Percentiles rank a stretch among this genome's conserved stretches.
phyloP scores from a whole-genome alignment of 2,888 invertebrate species.

The Scaptomyza parva region DNA sequence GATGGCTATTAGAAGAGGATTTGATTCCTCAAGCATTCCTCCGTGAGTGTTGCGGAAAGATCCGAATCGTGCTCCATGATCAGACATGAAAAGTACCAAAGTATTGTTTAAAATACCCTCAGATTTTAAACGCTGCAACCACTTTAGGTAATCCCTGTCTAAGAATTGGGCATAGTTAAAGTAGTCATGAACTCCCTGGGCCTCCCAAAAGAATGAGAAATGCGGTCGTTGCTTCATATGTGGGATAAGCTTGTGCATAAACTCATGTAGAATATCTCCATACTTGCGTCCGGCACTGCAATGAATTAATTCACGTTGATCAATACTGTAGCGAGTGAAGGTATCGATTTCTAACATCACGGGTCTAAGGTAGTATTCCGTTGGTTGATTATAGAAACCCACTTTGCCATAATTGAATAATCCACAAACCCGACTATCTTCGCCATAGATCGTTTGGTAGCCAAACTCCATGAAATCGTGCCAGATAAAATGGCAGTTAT shows the following conservation, averaged over 20 bases:
- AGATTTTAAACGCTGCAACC: constrained; percentile 64
- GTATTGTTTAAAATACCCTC: constrained; percentile 87
- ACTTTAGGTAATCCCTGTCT: constrained; percentile 36
- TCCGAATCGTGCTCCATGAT: constrained; percentile 95
- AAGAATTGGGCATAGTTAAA: constrained; percentile 37
- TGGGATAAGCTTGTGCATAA: constrained; percentile 39
- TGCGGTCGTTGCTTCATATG: constrained; percentile 6
- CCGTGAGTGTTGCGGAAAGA: constrained; percentile 91
- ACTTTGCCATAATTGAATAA: constrained; percentile 90
- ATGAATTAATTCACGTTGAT: constrained; percentile 22
- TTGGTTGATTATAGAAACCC: constrained; percentile 91
- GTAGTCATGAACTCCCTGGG: constrained; percentile 53
- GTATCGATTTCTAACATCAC: constrained; percentile 89
- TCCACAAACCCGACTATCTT: constrained; percentile 92
- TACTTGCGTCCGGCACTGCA: constrained; percentile 46
- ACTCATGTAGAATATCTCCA: constrained; percentile 45
- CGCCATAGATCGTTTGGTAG: constrained; percentile 90
- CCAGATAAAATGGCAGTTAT: constrained; percentile 92
- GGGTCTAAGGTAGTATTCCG: constrained; percentile 92
- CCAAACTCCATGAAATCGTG: constrained; percentile 88
- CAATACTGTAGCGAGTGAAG: constrained; percentile 77
- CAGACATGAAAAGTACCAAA: constrained; percentile 90
- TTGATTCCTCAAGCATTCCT: constrained; percentile 92
- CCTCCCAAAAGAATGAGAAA: constrained; percentile 63
- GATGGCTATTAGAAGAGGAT: constrained; percentile 91